phyloP scores from a whole-genome alignment of 2,797 vertebrate species.

The Alosa sapidissima region DNA sequence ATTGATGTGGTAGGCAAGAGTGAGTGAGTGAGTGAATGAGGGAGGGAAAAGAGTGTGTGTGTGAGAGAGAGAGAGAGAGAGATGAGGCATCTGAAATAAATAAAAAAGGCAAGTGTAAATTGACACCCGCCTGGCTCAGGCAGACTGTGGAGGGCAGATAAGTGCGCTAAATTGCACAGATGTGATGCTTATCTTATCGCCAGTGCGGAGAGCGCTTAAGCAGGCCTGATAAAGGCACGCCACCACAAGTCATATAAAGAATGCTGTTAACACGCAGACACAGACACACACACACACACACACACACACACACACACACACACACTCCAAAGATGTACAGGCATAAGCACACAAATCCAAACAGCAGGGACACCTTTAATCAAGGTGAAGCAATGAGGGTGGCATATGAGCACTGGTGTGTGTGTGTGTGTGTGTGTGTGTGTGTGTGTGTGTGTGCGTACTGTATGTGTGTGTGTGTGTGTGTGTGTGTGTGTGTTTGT shows the following conservation, averaged over 20 bases:
- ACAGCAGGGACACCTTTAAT: conserved; percentile 57
- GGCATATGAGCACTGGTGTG: conserved; percentile 40
- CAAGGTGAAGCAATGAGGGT: conserved; percentile 69
- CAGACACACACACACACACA: conserved; percentile 24
- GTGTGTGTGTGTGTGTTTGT: too few relatives aligned
- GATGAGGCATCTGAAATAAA: conserved; percentile 59
- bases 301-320: conserved; percentile 24
- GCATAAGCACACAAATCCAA: neutral
- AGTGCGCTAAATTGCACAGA: conserved; percentile 78
- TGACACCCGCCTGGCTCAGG: conserved; percentile 76
- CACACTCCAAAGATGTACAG: neutral
- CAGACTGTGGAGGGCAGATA: conserved; percentile 78
- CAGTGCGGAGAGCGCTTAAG: conserved; percentile 66
- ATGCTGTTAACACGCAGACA: conserved; percentile 58
- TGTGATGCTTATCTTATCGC: conserved; percentile 80
- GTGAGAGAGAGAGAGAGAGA: neutral
- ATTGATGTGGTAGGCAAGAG: conserved; percentile 13
- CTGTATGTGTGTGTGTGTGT: too few relatives aligned
- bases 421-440: neutral
- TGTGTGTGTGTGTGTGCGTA: too few relatives aligned
- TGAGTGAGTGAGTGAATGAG: neutral
- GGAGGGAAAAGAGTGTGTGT: neutral
- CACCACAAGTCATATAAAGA: conserved; percentile 58
- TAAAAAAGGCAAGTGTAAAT: conserved; percentile 60
- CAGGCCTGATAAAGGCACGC: conserved; percentile 65